Evolutionary conservation across 2,113 vertebrate species (phyloP).

Genomic region (Hoplias malabaricus): DNA sequence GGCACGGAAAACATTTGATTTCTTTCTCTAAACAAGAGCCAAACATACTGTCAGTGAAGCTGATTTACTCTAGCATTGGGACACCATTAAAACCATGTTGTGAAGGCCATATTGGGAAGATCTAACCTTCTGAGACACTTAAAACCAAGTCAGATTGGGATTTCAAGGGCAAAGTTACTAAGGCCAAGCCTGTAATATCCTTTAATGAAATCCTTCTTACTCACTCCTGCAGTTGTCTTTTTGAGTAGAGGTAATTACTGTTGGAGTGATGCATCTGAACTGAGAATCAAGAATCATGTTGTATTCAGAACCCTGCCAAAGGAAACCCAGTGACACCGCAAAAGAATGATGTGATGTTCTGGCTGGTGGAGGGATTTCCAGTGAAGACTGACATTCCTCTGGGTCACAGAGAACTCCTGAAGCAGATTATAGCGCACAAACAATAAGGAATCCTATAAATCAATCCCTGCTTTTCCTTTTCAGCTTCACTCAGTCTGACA

Average conservation of each 20-base stretch:
- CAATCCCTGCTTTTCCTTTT: background rate
- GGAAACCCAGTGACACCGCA: background rate
- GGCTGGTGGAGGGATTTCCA: background rate
- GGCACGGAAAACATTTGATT: background rate
- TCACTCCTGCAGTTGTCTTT: background rate
- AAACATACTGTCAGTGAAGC: background rate
- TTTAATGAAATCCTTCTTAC: background rate
- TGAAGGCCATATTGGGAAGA: background rate
- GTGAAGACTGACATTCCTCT: background rate
- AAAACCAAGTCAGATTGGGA: background rate
- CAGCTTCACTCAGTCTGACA: background rate
- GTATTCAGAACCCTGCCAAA: background rate
- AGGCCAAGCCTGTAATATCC: background rate
- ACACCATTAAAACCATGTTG: background rate
- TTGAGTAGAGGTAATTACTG: background rate
- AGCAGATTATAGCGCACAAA: background rate
- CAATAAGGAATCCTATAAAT: background rate
- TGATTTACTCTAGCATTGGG: background rate
- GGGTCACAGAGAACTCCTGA: background rate
- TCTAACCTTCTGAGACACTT: background rate
- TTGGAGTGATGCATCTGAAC: background rate
- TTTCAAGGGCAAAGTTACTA: conserved; percentile 36
- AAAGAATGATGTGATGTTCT: background rate
- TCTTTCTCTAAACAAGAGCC: conserved; percentile 3
- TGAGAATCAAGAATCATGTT: background rate